Evolutionary conservation across 2,888 invertebrate species (phyloP).

Genomic region (Suillia variegata): DNA sequence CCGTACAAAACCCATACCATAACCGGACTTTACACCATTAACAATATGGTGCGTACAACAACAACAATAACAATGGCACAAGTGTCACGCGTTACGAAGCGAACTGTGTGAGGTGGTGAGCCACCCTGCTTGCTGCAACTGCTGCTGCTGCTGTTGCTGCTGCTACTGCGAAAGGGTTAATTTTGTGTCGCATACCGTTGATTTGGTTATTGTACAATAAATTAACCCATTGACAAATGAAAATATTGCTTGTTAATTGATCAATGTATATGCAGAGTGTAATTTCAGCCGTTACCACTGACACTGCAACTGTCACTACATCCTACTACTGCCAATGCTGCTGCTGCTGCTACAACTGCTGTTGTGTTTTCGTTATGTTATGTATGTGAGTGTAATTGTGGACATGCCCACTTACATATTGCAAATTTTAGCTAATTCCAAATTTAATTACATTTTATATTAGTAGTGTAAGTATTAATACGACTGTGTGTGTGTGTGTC

Average conservation of each 20-base stretch:
- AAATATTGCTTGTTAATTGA: conserved; percentile 62
- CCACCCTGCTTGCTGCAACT: too few relatives aligned
- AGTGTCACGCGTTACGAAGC: neutral
- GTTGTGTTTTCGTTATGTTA: neutral
- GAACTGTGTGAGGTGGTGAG: too few relatives aligned
- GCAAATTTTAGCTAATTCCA: conserved; percentile 36
- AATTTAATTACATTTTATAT: conserved; percentile 54
- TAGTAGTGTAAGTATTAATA: conserved; percentile 8
- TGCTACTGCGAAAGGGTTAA: conserved; percentile 27
- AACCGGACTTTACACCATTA: conserved; percentile 50
- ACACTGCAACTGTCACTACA: neutral
- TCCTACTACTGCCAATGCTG: too few relatives aligned
- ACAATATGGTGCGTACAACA: conserved; percentile 42
- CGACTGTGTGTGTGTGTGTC: conserved; percentile 6
- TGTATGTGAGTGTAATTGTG: conserved; percentile 20
- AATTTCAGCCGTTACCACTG: neutral
- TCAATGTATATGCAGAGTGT: conserved; percentile 54
- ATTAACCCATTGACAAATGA: conserved; percentile 61
- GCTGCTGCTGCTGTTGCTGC: too few relatives aligned
- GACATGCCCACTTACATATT: conserved; percentile 18
- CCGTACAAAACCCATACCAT: neutral
- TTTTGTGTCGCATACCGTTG: conserved; percentile 33
- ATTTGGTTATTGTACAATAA: conserved; percentile 57
- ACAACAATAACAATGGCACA: conserved; percentile 3
- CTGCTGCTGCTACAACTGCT: neutral